phyloP scores from a whole-genome alignment of 2,113 vertebrate genomes.

The Oxygymnocypris stewartii region DNA sequence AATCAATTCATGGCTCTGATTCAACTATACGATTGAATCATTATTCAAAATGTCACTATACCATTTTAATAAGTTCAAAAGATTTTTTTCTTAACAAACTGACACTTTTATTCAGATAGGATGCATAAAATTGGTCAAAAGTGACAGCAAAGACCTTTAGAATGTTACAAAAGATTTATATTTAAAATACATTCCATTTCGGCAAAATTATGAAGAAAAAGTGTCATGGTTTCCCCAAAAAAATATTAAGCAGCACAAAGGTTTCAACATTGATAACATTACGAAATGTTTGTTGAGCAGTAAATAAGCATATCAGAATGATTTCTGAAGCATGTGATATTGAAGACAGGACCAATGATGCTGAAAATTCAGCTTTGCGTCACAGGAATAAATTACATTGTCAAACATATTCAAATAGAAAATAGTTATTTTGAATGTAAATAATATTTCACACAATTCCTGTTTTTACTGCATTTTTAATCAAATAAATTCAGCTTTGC shows the following conservation, averaged over 20 bases:
- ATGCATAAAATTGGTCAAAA: neutral
- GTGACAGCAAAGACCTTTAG: neutral
- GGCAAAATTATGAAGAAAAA: too few species aligned
- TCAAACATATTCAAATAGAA: neutral
- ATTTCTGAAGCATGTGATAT: neutral
- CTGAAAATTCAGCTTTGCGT: neutral
- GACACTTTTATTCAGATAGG: neutral
- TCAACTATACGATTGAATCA: neutral
- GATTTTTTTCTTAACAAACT: too few species aligned
- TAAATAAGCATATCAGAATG: neutral
- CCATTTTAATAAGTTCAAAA: neutral
- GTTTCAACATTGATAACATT: neutral
- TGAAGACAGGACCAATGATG: neutral
- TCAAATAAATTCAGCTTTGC: neutral
- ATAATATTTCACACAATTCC: neutral
- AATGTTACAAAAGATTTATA: neutral
- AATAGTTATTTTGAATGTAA: neutral
- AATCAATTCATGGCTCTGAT: neutral
- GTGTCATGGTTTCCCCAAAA: too few species aligned
- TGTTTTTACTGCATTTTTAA: neutral
- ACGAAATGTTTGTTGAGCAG: neutral
- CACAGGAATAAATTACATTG: neutral
- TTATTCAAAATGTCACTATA: neutral
- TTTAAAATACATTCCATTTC: neutral
- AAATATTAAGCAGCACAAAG: too few species aligned